These are phyloP conservation scores for Calameuta pallipes DNA, from an alignment of 2,888 invertebrate genomes.

Conservation along the genomic window DNA sequence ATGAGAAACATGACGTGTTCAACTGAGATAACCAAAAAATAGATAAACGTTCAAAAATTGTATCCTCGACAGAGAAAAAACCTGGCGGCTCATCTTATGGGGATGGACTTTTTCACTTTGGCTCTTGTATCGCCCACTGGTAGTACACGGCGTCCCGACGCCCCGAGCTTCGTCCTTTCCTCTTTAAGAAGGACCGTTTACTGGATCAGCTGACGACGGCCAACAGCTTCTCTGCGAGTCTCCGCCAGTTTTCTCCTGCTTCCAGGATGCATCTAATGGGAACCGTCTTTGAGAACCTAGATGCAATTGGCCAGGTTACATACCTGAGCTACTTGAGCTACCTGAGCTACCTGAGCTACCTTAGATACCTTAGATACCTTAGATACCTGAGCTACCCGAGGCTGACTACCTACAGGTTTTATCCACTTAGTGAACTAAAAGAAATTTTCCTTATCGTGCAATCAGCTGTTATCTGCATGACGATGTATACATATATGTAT, in stretches of 20 bases:
- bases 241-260: neutral
- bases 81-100: neutral
- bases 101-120: neutral
- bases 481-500: neutral
- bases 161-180: slow-evolving; percentile 35
- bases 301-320: neutral
- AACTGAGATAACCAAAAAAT: neutral
- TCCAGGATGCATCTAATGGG: neutral
- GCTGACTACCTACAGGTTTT: neutral
- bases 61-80: neutral
- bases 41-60: neutral
- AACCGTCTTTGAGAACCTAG: neutral
- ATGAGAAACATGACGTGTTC: neutral
- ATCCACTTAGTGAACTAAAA: neutral
- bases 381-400: neutral
- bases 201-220: slow-evolving; percentile 6
- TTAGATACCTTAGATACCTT: too few relatives aligned
- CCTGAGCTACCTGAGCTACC: neutral
- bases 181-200: slow-evolving; percentile 45
- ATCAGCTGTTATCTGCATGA: neutral
- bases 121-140: neutral
- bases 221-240: neutral
- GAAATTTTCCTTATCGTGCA: neutral
- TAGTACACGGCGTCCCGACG: slow-evolving; percentile 15
- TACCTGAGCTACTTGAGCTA: neutral